A percentile compares a stretch with the other conserved stretches of the same genome.
Conservation (phyloP, 2,888 invertebrate genomes). For the Eugnorisma glareosa region DNA sequence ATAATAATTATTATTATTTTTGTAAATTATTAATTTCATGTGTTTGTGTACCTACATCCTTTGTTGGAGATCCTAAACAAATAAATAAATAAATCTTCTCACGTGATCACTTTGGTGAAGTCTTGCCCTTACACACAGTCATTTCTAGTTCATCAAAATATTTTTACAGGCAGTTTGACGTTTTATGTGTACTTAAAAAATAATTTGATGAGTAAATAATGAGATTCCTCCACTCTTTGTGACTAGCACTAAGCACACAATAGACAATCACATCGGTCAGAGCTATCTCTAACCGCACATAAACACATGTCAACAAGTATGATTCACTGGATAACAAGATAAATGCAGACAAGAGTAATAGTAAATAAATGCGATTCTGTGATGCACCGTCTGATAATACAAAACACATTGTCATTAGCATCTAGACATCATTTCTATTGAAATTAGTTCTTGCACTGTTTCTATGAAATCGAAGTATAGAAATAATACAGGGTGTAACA, state of each 20-base stretch:
- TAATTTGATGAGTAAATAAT: background rate
- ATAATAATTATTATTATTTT: too few species aligned
- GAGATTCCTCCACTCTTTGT: background rate
- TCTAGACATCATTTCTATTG: background rate
- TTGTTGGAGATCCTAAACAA: too few species aligned
- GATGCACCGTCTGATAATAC: constrained; percentile 47
- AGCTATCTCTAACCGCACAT: constrained; percentile 32
- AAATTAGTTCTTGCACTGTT: background rate
- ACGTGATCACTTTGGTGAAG: background rate
- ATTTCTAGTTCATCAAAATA: background rate
- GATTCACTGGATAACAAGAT: constrained; percentile 48
- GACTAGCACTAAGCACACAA: constrained; percentile 12
- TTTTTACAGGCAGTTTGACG: background rate
- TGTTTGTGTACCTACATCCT: too few species aligned
- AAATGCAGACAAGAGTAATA: constrained; percentile 41
- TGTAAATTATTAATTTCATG: too few species aligned
- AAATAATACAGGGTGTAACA: too few species aligned
- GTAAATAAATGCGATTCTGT: constrained; percentile 38
- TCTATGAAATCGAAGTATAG: background rate
- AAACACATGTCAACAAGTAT: constrained; percentile 37
- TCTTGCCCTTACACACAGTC: background rate
- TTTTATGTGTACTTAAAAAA: background rate
- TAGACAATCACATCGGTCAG: background rate
- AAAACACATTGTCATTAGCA: background rate
- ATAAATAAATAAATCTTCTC: too few species aligned